These are phyloP conservation scores for Crematogaster levior DNA, from an alignment of 2,888 invertebrate genomes.

Conservation along the genomic window DNA sequence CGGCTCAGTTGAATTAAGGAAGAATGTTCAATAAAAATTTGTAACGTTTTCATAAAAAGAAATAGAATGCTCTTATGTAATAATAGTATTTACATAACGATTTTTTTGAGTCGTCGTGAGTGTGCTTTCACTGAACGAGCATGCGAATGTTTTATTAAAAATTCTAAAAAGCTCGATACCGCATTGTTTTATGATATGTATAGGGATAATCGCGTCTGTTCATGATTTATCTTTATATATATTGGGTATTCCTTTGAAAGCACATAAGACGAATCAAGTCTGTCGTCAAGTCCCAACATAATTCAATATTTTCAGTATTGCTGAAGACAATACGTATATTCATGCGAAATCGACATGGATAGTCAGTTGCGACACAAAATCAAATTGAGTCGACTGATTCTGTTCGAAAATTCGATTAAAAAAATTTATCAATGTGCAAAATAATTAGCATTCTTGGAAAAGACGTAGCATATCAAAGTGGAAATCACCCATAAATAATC, in stretches of 20 bases:
- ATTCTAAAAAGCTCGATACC: not conserved
- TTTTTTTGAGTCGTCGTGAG: slow-evolving; percentile 6
- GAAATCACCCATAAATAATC: slow-evolving; percentile 35
- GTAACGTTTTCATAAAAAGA: slow-evolving; percentile 6
- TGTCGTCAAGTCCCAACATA: not conserved
- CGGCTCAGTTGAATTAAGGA: slow-evolving; percentile 66
- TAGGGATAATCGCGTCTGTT: slow-evolving; percentile 60
- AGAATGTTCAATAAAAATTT: slow-evolving; percentile 26
- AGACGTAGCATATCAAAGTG: slow-evolving; percentile 56
- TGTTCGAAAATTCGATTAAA: not conserved
- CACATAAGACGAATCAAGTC: not conserved
- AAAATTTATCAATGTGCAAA: not conserved
- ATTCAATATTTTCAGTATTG: slow-evolving; percentile 58
- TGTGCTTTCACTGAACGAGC: not conserved
- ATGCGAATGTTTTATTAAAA: not conserved
- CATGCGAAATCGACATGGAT: not conserved
- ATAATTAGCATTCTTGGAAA: slow-evolving; percentile 47
- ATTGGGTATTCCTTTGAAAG: not conserved
- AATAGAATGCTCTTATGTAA: slow-evolving; percentile 33
- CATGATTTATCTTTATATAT: slow-evolving; percentile 34
- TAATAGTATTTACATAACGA: slow-evolving; percentile 4
- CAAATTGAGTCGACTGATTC: not conserved
- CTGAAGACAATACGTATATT: slow-evolving; percentile 65
- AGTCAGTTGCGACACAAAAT: not conserved
- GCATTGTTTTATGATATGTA: slow-evolving; percentile 27